phyloP scores from a whole-genome alignment of 2,113 vertebrate species.

The Helogale parvula region DNA sequence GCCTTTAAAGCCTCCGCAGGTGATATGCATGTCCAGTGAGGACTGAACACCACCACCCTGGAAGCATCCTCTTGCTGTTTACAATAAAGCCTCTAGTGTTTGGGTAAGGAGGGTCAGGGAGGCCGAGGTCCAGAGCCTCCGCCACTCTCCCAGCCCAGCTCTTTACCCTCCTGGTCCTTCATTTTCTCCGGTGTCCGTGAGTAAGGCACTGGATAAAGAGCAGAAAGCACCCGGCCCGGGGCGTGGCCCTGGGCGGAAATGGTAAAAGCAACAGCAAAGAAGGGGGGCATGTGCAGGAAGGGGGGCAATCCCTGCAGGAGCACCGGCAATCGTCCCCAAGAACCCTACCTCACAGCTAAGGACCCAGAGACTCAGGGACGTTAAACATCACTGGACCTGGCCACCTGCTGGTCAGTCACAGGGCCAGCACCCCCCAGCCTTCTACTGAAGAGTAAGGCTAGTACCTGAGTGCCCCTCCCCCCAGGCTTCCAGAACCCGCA shows the following conservation, averaged over 20 bases:
- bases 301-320: neutral
- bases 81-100: neutral
- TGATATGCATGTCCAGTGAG: neutral
- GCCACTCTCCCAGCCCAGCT: neutral
- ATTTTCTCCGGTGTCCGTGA: neutral
- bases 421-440: neutral
- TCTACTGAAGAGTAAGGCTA: neutral
- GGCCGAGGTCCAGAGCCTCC: no score
- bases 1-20: slow-evolving; percentile 18
- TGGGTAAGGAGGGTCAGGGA: neutral
- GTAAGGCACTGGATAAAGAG: neutral
- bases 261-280: neutral
- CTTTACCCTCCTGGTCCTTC: neutral
- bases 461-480: no score
- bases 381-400: neutral
- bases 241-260: neutral
- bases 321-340: neutral
- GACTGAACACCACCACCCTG: neutral
- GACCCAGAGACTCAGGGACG: neutral
- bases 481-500: neutral
- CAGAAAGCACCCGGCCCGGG: neutral
- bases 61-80: neutral
- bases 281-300: neutral
- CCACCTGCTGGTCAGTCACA: neutral
- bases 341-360: neutral